Evolutionary conservation across 2,797 vertebrate species (phyloP).

Genomic region (Adelosebastes latens): DNA sequence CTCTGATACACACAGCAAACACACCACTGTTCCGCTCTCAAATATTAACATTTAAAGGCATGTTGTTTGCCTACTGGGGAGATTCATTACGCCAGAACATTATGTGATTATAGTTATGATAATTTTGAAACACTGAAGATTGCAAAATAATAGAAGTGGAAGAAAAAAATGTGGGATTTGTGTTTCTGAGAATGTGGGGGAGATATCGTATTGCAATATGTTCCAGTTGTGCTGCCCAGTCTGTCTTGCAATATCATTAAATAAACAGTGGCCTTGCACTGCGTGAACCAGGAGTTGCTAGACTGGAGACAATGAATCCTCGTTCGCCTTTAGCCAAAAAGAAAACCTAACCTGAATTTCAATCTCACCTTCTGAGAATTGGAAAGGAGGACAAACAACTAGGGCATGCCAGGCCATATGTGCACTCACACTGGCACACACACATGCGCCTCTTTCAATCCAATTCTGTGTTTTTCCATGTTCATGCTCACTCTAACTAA

Average conservation of each 20-base stretch:
- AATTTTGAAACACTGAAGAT: constrained; percentile 23
- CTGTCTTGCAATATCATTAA: constrained; percentile 56
- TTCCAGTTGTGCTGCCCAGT: constrained; percentile 1
- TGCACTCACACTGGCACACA: background rate
- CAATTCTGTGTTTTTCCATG: background rate
- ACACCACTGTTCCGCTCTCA: background rate
- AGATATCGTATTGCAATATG: constrained; percentile 18
- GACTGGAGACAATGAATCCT: constrained; percentile 59
- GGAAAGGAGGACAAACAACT: constrained; percentile 72
- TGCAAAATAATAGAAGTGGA: constrained; percentile 30
- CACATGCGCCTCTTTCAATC: background rate
- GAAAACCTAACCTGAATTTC: constrained; percentile 72
- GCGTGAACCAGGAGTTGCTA: constrained; percentile 37
- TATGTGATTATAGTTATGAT: constrained; percentile 31
- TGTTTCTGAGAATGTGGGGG: constrained; percentile 7
- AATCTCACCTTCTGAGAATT: constrained; percentile 64
- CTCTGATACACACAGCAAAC: constrained; percentile 5
- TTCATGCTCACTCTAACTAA: background rate
- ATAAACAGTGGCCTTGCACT: constrained; percentile 40
- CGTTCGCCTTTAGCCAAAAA: constrained; percentile 47
- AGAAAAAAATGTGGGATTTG: background rate
- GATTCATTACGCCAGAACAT: constrained; percentile 41
- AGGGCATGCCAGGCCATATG: constrained; percentile 52
- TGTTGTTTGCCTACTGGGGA: constrained; percentile 26
- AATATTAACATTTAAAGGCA: background rate